Percentiles rank a stretch among this genome's conserved stretches.
Evolutionary conservation across 2,888 invertebrate species (phyloP).

Genomic region (Pseudococcus viburni): DNA sequence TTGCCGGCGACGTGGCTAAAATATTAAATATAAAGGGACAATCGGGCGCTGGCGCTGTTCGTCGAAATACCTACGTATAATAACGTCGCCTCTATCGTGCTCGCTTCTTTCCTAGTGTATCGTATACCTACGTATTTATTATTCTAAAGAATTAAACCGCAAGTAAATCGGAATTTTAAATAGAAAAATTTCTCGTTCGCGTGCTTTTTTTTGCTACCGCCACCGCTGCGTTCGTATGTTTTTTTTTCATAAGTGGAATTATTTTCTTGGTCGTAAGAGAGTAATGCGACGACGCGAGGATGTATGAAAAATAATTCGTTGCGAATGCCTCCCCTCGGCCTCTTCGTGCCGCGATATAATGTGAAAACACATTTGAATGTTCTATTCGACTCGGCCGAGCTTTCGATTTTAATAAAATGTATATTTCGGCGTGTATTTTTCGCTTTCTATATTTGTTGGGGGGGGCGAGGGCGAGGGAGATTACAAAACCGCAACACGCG

Average conservation of each 20-base stretch:
- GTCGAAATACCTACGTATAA: not conserved
- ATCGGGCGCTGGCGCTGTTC: not conserved
- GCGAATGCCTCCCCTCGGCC: not conserved
- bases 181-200: not conserved
- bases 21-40: constrained; percentile 36
- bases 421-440: constrained; percentile 4
- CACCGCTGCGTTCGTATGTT: not conserved
- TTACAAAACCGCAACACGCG: not conserved
- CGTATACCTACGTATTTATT: not conserved
- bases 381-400: not conserved
- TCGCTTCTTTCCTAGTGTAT: not conserved
- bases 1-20: constrained; percentile 34
- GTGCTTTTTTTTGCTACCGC: not conserved
- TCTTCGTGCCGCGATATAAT: not conserved
- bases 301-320: constrained; percentile 17
- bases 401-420: constrained; percentile 36
- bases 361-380: not conserved
- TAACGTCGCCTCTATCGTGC: not conserved
- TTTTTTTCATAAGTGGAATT: not conserved
- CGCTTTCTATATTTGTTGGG: not conserved
- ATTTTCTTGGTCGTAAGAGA: not conserved
- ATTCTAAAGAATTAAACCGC: constrained; percentile 35
- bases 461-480: not conserved
- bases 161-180: constrained; percentile 40
- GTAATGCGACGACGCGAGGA: no score